Conservation (phyloP, 2,888 invertebrate species). For the Limnephilus marmoratus region DNA sequence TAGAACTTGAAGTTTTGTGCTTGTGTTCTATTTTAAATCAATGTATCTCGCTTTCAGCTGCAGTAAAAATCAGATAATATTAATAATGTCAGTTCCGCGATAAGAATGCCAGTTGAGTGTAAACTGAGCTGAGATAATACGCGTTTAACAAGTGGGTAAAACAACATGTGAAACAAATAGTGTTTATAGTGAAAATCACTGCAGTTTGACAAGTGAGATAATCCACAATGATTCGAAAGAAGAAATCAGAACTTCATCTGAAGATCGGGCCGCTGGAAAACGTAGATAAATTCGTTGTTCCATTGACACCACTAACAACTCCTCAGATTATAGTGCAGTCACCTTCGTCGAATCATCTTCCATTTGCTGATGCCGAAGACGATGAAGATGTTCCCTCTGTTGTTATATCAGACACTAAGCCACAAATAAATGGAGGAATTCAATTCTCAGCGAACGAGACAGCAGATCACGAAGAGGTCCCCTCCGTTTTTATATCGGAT, state of each 20-base stretch:
- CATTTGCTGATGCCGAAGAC: constrained; percentile 61
- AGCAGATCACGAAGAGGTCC: constrained; percentile 33
- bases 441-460: not conserved
- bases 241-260: constrained; percentile 54
- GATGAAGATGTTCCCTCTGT: not conserved
- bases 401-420: not conserved
- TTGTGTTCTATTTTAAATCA: not conserved
- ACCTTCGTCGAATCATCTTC: constrained; percentile 57
- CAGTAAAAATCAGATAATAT: not conserved
- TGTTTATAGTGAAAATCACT: not conserved
- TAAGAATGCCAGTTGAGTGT: constrained; percentile 16
- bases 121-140: constrained; percentile 11
- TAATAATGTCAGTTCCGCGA: constrained; percentile 19
- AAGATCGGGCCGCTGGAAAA: constrained; percentile 55
- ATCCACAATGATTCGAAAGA: constrained; percentile 53
- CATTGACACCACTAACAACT: constrained; percentile 10
- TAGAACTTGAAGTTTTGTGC: not conserved
- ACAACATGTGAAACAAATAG: not conserved
- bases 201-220: not conserved
- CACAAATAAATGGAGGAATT: not conserved
- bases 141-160: not conserved
- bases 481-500: not conserved
- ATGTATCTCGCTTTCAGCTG: constrained; percentile 3
- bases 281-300: not conserved
- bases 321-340: constrained; percentile 62